Evolutionary conservation across 1,140 invertebrate genomes (phyloP).

Genomic region (Zaprionus ghesquierei): DNA sequence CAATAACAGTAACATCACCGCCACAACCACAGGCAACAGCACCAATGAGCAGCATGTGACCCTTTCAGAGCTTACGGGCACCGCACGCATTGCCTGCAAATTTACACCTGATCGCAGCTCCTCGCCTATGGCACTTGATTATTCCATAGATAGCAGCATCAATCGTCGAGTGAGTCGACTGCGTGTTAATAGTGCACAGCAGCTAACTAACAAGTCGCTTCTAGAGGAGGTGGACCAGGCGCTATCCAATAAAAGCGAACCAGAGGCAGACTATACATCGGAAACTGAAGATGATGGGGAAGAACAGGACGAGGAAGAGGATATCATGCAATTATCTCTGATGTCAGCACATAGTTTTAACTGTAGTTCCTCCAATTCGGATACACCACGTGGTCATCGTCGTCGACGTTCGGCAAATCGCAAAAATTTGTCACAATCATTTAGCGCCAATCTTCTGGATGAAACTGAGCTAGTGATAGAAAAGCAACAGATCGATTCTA

Average conservation of each 20-base stretch:
- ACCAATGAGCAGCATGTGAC: slow-evolving; percentile 40
- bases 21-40: not conserved
- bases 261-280: slow-evolving; percentile 10
- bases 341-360: slow-evolving; percentile 62
- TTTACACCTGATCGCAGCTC: slow-evolving; percentile 77
- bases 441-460: slow-evolving; percentile 59
- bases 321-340: slow-evolving; percentile 70
- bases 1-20: slow-evolving; percentile 16
- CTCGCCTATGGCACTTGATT: slow-evolving; percentile 60
- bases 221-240: slow-evolving; percentile 10
- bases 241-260: slow-evolving; percentile 12
- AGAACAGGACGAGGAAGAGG: slow-evolving; percentile 47
- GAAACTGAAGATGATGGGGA: slow-evolving; percentile 47
- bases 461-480: slow-evolving; percentile 21
- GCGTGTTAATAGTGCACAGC: slow-evolving; percentile 52
- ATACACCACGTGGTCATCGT: slow-evolving; percentile 67
- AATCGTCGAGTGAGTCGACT: slow-evolving; percentile 63
- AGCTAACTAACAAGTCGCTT: slow-evolving; percentile 5
- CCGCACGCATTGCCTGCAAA: slow-evolving; percentile 31
- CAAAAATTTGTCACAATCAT: slow-evolving; percentile 80
- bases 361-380: slow-evolving; percentile 74
- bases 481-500: not conserved
- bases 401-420: slow-evolving; percentile 67
- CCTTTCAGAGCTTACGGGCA: slow-evolving; percentile 41
- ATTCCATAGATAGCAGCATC: slow-evolving; percentile 56